Evolutionary conservation across 2,888 invertebrate genomes (phyloP), one percentile per base, ranked within the genome.

Genomic region (Nudaria mundana): DNA sequence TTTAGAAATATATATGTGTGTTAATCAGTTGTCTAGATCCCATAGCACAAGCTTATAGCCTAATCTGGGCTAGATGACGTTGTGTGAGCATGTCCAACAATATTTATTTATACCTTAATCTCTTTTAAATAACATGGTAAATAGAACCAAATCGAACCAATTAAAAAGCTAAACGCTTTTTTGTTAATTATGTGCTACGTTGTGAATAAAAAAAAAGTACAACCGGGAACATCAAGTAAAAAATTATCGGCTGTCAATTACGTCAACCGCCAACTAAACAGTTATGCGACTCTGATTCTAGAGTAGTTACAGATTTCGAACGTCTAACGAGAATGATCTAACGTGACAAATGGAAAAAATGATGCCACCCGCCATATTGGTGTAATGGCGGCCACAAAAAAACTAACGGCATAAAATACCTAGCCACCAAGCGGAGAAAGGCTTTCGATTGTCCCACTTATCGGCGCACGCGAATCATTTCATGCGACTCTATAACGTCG

Each of bases 361-460:
- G 75, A 85, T 86, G 85, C 87, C 84, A 83, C 75, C 74, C 75
- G 77, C 76, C 84, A 79, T 83, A 78, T 84, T 80, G 76, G 78
- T 78, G 78, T 84, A 81, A 84, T 86, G 81, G 80, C 82, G 73
- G 77, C 81, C 78, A 81, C 83, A 78, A 86, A 88, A 86, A 88
- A 86, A 86, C 81, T 87, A 88, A 88, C 88, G 86, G 87, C 80
- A 87, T 84, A 85, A 87, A 87, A 87, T 88, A 79, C 81, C 83
- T 82, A 86, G 78, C 84, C 73, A 70, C 76, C 76, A 66, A 71
- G 70, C 74, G 81, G 88, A 88, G 88, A 88, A 88, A 88, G 88
- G 88, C 88, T 88, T 88, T 88, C 88, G 87, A 84, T 88, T 88
- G 88, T 82, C 85, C 88, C 74, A 88, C 86, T 78, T 88, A 84